Percentiles rank a stretch among this genome's conserved stretches.
Evolutionary conservation across 2,888 invertebrate genomes (phyloP).

Genomic region (Nysson spinosus): DNA sequence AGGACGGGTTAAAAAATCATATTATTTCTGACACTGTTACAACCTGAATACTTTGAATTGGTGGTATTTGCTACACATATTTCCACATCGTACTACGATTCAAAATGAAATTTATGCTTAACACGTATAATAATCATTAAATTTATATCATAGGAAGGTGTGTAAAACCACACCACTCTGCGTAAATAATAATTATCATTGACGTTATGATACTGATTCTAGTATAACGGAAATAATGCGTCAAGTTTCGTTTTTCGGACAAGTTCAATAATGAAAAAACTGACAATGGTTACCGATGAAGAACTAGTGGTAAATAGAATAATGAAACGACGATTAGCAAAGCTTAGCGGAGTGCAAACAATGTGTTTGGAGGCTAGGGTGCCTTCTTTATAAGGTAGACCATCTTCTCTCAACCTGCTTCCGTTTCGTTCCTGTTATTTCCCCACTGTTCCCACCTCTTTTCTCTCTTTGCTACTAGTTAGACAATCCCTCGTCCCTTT

Average conservation of each 20-base stretch:
- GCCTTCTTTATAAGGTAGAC: constrained; percentile 66
- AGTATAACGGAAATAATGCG: constrained; percentile 44
- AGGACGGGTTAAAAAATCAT: constrained; percentile 67
- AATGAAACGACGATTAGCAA: constrained; percentile 69
- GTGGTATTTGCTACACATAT: constrained; percentile 37
- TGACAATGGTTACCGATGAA: constrained; percentile 60
- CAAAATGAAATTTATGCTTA: constrained; percentile 33
- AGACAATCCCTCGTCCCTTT: constrained; percentile 39
- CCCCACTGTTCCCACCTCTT: constrained; percentile 41
- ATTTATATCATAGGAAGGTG: constrained; percentile 60
- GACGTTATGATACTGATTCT: constrained; percentile 48
- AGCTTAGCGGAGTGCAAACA: constrained; percentile 87
- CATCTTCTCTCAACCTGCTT: constrained; percentile 50
- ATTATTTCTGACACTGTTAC: constrained; percentile 42
- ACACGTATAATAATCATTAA: constrained; percentile 49
- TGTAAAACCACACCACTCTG: constrained; percentile 68
- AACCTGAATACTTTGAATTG: constrained; percentile 37
- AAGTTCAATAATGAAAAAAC: constrained; percentile 51
- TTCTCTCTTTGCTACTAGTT: constrained; percentile 35
- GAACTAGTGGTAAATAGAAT: constrained; percentile 66
- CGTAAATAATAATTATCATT: constrained; percentile 57
- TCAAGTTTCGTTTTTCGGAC: constrained; percentile 34
- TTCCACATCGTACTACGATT: constrained; percentile 38
- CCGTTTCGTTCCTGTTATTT: constrained; percentile 46
- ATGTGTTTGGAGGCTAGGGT: constrained; percentile 91